Evolutionary conservation across 2,113 vertebrate species (phyloP).

Genomic region (Pipra filicauda): DNA sequence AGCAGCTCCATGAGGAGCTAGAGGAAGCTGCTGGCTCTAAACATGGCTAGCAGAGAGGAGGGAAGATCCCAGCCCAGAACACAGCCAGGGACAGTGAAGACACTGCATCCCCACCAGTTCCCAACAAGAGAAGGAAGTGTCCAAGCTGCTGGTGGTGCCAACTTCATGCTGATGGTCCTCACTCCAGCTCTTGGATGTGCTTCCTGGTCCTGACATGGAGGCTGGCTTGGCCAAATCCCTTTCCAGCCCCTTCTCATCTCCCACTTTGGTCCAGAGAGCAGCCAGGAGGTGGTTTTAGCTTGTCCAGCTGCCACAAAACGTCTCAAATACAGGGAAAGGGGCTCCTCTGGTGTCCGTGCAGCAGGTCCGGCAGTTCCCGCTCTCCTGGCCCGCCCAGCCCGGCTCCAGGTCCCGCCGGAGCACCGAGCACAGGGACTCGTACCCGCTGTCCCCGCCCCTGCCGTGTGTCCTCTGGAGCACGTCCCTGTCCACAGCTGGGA

Average conservation of each 20-base stretch:
- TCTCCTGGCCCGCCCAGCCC: background rate
- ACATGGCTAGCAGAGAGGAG: accelerated
- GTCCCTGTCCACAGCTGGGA: constrained; percentile 36
- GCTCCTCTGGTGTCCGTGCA: constrained; percentile 2
- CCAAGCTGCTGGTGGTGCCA: accelerated
- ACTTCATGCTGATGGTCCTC: background rate
- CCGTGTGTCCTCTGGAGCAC: constrained; percentile 65
- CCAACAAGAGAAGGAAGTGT: background rate
- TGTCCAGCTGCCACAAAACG: constrained; percentile 38
- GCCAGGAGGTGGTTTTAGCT: background rate
- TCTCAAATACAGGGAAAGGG: constrained; percentile 43
- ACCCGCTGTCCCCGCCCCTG: constrained; percentile 59
- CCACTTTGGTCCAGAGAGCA: background rate
- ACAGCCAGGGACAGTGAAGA: background rate
- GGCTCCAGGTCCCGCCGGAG: constrained; percentile 16
- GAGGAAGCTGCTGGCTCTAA: background rate
- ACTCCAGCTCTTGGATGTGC: background rate
- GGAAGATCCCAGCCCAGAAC: background rate
- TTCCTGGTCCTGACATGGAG: background rate
- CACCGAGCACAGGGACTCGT: constrained; percentile 61
- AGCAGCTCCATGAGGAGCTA: background rate
- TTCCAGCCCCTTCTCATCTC: background rate
- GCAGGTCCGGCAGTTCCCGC: background rate
- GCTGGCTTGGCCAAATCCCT: background rate
- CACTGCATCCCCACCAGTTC: background rate